Evolutionary conservation across 2,888 invertebrate species (phyloP), one percentile per base, ranked within the genome.

Genomic region (Nomada hirtipes): DNA sequence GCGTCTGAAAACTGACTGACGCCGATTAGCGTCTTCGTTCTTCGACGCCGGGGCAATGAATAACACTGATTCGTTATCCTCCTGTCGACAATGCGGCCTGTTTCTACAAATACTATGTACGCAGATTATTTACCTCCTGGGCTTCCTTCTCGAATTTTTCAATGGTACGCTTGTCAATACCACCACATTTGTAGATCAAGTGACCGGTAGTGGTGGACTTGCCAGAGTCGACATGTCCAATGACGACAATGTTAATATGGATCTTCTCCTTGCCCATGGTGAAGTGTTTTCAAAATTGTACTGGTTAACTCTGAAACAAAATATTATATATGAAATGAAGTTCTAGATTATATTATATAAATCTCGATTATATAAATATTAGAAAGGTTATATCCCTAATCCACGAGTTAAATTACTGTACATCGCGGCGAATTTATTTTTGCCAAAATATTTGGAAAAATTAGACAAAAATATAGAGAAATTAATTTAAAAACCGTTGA

Each of bases 121-220:
- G 26, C 50, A 10, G 15, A 29, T 15, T 23, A 65, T 70, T 84
- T 75, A 92, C 92, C 86, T 99, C 99, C 95, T 98, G 98, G 94
- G 99, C 99, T 95, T 99, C 99, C 96, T 99, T 99, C 96, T 99
- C 99, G 96, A 99, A 99, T 95, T 99, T 99, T 95, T 99, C 99
- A 95, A 99, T 99, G 94, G 99, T 98, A 97, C 99, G 97, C 95
- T 99, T 99, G 96, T 99, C 99, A 95, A 99, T 99, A 96, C 99
- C 99, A 95, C 99, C 99, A 95, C 99, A 99, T 97, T 99, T 99
- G 97, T 98, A 99, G 96, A 99, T 99, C 96, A 99, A 96, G 95
- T 99, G 99, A 91, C 99, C 99, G 92, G 98, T 98, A 94, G 98
- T 98, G 91, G 99, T 97, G 93, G 99, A 99, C 96, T 99, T 99